phyloP scores from a whole-genome alignment of 2,888 invertebrate genomes.

The Teinopalpus imperialis region DNA sequence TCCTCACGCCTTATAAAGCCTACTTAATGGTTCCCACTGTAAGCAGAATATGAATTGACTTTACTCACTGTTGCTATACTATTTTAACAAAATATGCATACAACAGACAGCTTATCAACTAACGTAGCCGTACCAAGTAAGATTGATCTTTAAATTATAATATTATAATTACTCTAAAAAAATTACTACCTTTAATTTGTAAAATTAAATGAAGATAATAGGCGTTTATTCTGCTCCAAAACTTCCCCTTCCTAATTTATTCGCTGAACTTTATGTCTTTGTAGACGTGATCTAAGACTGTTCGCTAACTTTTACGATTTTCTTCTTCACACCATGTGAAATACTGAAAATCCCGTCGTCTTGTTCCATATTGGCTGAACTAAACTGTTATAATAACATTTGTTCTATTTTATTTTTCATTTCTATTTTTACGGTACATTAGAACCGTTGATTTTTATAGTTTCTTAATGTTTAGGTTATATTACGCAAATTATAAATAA shows the following conservation, averaged over 20 bases:
- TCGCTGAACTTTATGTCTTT: conserved; percentile 56
- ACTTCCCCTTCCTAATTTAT: conserved; percentile 62
- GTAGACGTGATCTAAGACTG: conserved; percentile 55
- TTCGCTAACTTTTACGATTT: conserved; percentile 39
- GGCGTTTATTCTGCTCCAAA: conserved; percentile 50
- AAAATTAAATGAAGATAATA: conserved; percentile 63
- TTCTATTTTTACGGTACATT: not conserved
- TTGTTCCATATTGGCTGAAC: not conserved
- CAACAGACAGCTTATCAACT: too few relatives aligned
- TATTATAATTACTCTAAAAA: conserved; percentile 39
- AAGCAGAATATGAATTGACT: conserved; percentile 30
- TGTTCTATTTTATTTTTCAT: not conserved
- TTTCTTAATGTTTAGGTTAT: too few relatives aligned
- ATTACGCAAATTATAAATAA: too few relatives aligned
- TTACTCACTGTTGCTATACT: conserved; percentile 29
- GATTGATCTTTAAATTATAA: not conserved
- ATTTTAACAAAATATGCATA: not conserved
- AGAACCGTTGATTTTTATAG: too few relatives aligned
- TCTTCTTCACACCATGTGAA: conserved; percentile 24
- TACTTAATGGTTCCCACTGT: conserved; percentile 55
- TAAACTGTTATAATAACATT: not conserved
- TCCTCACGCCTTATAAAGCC: conserved; percentile 51
- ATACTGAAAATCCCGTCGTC: conserved; percentile 16
- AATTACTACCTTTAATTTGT: conserved; percentile 51
- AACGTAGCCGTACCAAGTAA: not conserved